Base-by-base conservation (phyloP, 2,888 invertebrate species). In the Mycalesis mineus region DNA sequence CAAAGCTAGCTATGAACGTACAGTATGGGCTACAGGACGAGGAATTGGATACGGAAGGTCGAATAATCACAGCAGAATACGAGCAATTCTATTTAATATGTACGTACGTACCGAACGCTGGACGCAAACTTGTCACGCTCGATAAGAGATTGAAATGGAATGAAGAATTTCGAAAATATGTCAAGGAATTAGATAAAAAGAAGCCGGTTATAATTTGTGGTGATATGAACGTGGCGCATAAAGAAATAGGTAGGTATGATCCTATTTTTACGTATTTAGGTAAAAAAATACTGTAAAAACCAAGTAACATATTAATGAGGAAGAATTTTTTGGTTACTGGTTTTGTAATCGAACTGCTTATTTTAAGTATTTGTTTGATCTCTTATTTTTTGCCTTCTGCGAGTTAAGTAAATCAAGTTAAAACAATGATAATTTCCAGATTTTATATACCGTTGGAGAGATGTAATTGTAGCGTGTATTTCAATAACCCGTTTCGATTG, bases 151-250 rank as follows among this genome's bases (percentile, higher is more conserved):
- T 96, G 77, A 91, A 95, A 71, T 99, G 99, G 98, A 97, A 99
- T 77, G 90, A 93, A 57, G 91, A 92, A 29, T 97, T 99, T 74
- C 92, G 93, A 65, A 90, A 91, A n/a, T 94, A 94, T 76, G 82
- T 99, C 11, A 92, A 94, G 71, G 91, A 93, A 50, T 89, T 99
- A 65, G 96, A 99, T 82, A 88, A 91, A 61, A 93, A 94, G 69
- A 99, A 99, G 77, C 97, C 98, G 7, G 96, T 99, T 8, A 95
- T 99, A 58, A 92, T 98, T 70, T 96, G 96, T 75, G 99, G 99
- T 0, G 99, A 99, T 82, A 94, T 99, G 93, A 99, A 99, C 84
- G 99, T 99, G 7, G 95, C 99, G 15, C 99, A 99, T 81, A 87
- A 93, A 65, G 97, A 97, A 91, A 98, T 98, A 75, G 96, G 96